These are phyloP conservation scores for Ectropis crepuscularia DNA, from an alignment of 2,888 invertebrate species.

Conservation along the genomic window DNA sequence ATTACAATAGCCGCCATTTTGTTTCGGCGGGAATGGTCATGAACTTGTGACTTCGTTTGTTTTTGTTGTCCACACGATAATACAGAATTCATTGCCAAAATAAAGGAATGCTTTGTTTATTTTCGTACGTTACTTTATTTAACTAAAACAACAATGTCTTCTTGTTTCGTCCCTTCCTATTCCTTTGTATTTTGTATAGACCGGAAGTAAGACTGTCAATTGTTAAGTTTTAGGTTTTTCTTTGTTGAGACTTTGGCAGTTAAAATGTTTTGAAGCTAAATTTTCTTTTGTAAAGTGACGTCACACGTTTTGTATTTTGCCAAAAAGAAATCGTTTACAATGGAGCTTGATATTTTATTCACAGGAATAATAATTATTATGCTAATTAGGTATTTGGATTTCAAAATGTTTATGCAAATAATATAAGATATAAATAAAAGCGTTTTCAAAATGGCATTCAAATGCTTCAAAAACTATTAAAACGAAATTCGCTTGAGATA, in stretches of 20 bases:
- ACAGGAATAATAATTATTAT: no score
- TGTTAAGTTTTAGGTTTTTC: conserved; percentile 8
- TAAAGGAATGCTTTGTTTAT: conserved; percentile 22
- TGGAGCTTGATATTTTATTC: no score
- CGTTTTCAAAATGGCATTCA: no score
- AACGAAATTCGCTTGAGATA: no score
- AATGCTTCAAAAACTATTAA: no score
- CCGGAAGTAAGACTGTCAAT: conserved; percentile 15
- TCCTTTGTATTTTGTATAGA: neutral
- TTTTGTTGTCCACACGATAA: conserved; percentile 34
- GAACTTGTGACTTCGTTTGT: conserved; percentile 32
- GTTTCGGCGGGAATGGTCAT: conserved; percentile 44
- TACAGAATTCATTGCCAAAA: conserved; percentile 38
- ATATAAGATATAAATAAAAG: no score
- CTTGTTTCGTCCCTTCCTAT: neutral
- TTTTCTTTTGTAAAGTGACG: no score
- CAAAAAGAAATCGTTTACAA: no score
- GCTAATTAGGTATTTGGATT: no score
- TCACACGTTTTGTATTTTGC: no score
- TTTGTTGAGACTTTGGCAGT: conserved; percentile 21
- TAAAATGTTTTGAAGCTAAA: no score
- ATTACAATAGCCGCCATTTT: conserved; percentile 40
- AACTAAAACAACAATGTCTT: neutral
- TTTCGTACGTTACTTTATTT: neutral
- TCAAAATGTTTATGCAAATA: no score